Percentiles rank a stretch among this genome's conserved stretches.
Conservation (phyloP, 2,113 vertebrate genomes). For the Microcebus lehilahytsara region DNA sequence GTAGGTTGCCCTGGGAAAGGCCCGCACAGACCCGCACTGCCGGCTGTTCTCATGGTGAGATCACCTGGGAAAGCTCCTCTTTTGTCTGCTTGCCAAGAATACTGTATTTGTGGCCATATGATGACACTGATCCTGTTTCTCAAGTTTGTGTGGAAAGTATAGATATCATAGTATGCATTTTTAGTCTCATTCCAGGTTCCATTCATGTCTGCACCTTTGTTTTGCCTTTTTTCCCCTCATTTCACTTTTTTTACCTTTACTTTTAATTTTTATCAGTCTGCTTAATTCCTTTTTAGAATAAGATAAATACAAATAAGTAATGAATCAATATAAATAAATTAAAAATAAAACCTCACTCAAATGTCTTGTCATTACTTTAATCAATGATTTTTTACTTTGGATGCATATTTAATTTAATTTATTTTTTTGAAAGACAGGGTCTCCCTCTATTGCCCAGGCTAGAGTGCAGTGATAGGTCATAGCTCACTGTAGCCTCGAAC, state of each 20-base stretch:
- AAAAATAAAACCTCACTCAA: neutral
- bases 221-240: neutral
- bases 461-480: too few species aligned
- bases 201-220: neutral
- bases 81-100: neutral
- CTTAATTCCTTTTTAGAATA: constrained; percentile 26
- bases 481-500: too few species aligned
- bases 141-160: neutral
- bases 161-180: neutral
- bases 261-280: neutral
- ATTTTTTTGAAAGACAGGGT: too few species aligned
- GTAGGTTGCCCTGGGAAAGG: neutral
- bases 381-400: neutral
- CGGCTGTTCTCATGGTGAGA: rapidly evolving
- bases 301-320: neutral
- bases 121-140: neutral
- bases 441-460: too few species aligned
- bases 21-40: rapidly evolving
- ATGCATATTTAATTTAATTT: neutral
- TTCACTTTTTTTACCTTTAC: neutral
- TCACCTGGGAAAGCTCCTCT: too few species aligned
- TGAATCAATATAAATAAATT: neutral
- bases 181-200: neutral
- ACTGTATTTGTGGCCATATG: neutral
- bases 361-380: neutral